A percentile compares a stretch with the other conserved stretches of the same genome.
These are phyloP conservation scores for Timema cristinae DNA, from an alignment of 2,888 invertebrate genomes.

Conservation along the genomic window DNA sequence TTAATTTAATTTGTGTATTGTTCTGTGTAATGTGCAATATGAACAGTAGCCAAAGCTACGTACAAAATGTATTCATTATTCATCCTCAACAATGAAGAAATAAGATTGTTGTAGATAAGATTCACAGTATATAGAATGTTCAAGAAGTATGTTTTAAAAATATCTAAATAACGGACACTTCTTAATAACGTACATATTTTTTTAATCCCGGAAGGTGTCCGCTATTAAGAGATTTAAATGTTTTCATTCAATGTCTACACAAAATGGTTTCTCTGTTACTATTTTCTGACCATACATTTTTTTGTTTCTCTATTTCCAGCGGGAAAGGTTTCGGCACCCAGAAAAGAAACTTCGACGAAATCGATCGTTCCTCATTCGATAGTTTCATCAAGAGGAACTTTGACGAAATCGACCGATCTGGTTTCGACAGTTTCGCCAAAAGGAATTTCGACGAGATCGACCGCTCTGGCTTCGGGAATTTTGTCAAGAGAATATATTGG, in stretches of 20 bases:
- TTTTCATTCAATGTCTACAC: too few species aligned
- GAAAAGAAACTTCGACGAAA: conserved; percentile 58
- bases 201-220: not conserved
- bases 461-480: conserved; percentile 46
- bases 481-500: conserved; percentile 43
- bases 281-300: too few species aligned
- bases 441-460: conserved; percentile 51
- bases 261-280: too few species aligned
- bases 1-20: too few species aligned
- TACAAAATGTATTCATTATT: too few species aligned
- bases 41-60: too few species aligned
- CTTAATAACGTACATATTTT: not conserved
- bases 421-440: conserved; percentile 57
- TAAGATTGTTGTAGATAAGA: too few species aligned
- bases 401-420: conserved; percentile 50
- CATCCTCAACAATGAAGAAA: too few species aligned
- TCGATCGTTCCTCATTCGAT: conserved; percentile 55
- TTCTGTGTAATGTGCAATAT: too few species aligned
- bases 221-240: not conserved
- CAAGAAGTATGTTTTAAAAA: too few species aligned
- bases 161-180: too few species aligned
- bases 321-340: conserved; percentile 44
- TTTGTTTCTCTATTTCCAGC: conserved; percentile 32
- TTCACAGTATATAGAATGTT: too few species aligned
- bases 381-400: conserved; percentile 49